phyloP scores from a whole-genome alignment of 2,797 vertebrate species.

The Acrocephalus scirpaceus region DNA sequence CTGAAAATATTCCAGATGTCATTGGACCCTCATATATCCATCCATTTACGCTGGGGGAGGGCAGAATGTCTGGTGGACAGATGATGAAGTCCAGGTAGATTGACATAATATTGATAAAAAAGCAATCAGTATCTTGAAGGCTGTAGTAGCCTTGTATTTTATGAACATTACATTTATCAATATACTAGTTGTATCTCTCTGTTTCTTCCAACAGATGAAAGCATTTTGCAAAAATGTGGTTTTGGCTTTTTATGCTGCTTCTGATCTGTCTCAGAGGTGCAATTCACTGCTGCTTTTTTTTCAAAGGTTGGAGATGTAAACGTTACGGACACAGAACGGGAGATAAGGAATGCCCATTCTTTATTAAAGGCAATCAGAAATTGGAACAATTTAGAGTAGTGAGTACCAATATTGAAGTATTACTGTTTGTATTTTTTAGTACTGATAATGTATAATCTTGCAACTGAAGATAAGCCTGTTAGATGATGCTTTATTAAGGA shows the following conservation, averaged over 20 bases:
- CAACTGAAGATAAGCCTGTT: constrained; percentile 7
- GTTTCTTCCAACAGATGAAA: not conserved
- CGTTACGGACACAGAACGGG: constrained; percentile 93
- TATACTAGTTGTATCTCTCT: not conserved
- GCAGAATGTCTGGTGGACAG: not conserved
- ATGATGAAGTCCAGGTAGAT: not conserved
- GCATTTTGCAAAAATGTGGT: not conserved
- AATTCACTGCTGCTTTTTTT: constrained; percentile 24
- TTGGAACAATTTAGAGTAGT: constrained; percentile 97
- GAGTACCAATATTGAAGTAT: constrained; percentile 70
- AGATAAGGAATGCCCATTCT: constrained; percentile 93
- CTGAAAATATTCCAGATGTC: not conserved
- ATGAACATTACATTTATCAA: not conserved
- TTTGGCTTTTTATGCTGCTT: not conserved
- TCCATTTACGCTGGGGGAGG: not conserved
- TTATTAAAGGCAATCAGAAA: constrained; percentile 98
- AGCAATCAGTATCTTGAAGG: not conserved
- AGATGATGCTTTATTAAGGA: constrained; percentile 16
- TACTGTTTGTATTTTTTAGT: not conserved
- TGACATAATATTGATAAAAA: not conserved
- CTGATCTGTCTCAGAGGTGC: not conserved
- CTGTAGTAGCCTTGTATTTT: not conserved
- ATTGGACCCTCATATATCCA: not conserved
- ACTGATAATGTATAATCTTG: not conserved
- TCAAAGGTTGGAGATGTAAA: constrained; percentile 94